Base-by-base conservation (phyloP, 2,888 invertebrate species). In the Dyspetes luteomarginatus region DNA sequence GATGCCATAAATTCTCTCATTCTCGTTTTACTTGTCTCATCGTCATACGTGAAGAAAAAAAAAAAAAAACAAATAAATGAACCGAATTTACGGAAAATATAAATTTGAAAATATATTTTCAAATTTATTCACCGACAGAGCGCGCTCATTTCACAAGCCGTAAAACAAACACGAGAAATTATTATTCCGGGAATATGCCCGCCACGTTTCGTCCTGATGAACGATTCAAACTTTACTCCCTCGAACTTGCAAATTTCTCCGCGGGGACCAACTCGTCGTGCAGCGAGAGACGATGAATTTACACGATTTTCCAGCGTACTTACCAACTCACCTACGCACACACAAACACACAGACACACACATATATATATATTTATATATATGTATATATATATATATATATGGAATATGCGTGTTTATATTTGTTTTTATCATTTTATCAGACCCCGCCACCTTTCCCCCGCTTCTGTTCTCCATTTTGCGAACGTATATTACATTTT, bases 211-310 rank as follows among this genome's bases (percentile, higher is more conserved):
- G 83, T 86, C 85, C 88, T 85, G 89, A 88, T 88, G 88, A 87
- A 87, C 89, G 89, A 88, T 89, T 88, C 87, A 89, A 89, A 89
- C 85, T 89, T 89, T 86, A 83, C 7, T 84, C 71, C 86, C 86
- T 88, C 88, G 89, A 89, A 89, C 88, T 88, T 89, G 88, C 86
- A 89, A 89, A 89, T 89, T 89, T 87, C 88, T 86, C 80, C 83
- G 84, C 85, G 85, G 83, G 79, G 62, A 36, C 48, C 7, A 9
- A 12, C 7, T 50, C 24, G 24, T 15, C 58, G 26, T 4, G 1
- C n/a, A 17, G 3, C 28, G 4, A 12, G 68, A 30, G 50, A n/a
- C 24, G 26, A 4, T 22, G 22, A 56, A 56, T 71, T 60, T 48
- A 60, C 24, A 50, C 36, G 45, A 7, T 60, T 30, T 17, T 36